These are phyloP conservation scores for Aphidius colemani DNA, from an alignment of 2,888 invertebrate genomes.

Conservation along the genomic window DNA sequence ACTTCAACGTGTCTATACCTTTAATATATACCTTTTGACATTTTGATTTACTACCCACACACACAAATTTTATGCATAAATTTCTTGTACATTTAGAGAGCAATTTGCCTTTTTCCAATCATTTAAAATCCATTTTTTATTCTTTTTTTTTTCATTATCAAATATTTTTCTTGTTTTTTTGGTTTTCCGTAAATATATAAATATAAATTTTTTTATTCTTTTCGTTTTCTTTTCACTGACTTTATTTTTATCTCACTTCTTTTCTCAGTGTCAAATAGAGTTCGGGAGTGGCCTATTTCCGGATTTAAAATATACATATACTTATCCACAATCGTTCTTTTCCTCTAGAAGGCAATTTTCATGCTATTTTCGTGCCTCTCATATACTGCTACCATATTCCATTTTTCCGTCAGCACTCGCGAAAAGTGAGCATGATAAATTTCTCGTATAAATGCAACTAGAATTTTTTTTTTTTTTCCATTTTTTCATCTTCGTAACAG, in stretches of 20 bases:
- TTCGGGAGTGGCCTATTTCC: slow-evolving; percentile 19
- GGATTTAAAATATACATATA: slow-evolving; percentile 11
- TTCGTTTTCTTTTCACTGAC: background rate
- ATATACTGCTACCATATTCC: background rate
- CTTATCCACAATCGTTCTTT: slow-evolving; percentile 12
- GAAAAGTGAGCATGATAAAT: slow-evolving; percentile 17
- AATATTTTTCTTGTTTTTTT: background rate
- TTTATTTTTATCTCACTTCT: background rate
- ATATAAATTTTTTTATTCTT: background rate
- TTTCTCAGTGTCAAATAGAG: slow-evolving; percentile 11
- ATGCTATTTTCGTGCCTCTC: slow-evolving; percentile 13
- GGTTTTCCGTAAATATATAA: background rate
- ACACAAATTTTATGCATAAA: too few relatives aligned
- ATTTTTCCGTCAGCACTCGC: slow-evolving; percentile 5
- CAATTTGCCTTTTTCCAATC: too few relatives aligned
- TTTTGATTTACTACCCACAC: too few relatives aligned
- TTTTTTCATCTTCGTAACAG: background rate
- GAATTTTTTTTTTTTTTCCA: background rate
- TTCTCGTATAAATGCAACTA: background rate
- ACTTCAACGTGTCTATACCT: too few relatives aligned
- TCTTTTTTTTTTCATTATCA: background rate
- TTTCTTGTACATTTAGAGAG: too few relatives aligned
- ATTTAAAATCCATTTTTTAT: too few relatives aligned
- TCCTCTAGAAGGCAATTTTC: slow-evolving; percentile 10
- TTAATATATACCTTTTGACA: too few relatives aligned